Percentiles rank a stretch among this genome's conserved stretches.
Conservation (phyloP, 2,797 vertebrate genomes). For the Salmo trutta region DNA sequence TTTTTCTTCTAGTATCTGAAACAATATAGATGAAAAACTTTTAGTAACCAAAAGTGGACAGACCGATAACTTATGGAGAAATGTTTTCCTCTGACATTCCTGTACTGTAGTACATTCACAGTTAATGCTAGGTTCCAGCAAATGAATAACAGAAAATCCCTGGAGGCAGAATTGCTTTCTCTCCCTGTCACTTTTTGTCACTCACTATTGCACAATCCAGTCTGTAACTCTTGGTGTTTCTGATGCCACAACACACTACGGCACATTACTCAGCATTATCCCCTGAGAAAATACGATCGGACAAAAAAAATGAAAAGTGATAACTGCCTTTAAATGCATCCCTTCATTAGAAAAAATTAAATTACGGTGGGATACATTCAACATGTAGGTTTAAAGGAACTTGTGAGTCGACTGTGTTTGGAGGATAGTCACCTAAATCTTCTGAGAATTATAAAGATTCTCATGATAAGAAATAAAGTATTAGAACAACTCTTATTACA, state of each 20-base stretch:
- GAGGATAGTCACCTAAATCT: neutral
- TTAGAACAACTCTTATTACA: neutral
- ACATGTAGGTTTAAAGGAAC: neutral
- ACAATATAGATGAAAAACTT: neutral
- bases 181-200: neutral
- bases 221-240: neutral
- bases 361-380: neutral
- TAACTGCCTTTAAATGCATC: neutral
- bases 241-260: neutral
- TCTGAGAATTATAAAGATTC: neutral
- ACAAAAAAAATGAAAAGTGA: neutral
- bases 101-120: neutral
- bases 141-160: constrained; percentile 1
- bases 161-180: neutral
- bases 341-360: neutral
- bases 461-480: neutral
- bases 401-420: neutral
- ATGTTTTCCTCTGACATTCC: neutral
- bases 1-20: neutral
- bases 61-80: neutral
- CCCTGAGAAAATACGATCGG: neutral
- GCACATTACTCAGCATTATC: neutral
- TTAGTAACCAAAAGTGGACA: neutral
- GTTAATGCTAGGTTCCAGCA: neutral
- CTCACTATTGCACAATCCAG: constrained; percentile 13